phyloP scores from a whole-genome alignment of 2,797 vertebrate genomes.

The Brachyalestes nurse region DNA sequence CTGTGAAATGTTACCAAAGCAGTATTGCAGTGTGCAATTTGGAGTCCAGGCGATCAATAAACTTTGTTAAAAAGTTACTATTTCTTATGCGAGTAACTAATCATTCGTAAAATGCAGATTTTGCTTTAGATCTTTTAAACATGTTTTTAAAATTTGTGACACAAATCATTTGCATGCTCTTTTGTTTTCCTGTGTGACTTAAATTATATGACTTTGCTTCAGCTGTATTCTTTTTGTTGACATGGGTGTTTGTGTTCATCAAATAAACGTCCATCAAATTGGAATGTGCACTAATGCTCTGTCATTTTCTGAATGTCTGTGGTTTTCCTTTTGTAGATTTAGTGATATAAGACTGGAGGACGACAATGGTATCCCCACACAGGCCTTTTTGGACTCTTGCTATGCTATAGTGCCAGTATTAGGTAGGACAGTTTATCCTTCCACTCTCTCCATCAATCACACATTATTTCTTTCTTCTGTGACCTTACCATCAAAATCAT shows the following conservation, averaged over 20 bases:
- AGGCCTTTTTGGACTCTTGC: conserved; percentile 96
- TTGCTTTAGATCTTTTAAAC: not conserved
- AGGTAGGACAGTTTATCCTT: conserved; percentile 81
- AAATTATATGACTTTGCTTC: conserved; percentile 24
- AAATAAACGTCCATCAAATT: conserved; percentile 72
- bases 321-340: conserved; percentile 86
- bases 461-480: conserved; percentile 4
- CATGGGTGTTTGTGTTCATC: conserved; percentile 63
- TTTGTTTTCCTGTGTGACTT: not conserved
- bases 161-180: conserved; percentile 4
- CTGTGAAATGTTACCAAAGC: conserved; percentile 26
- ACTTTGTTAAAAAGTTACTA: not conserved
- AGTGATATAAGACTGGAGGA: conserved; percentile 95
- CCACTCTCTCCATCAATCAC: conserved; percentile 14
- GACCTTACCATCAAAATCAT: not conserved
- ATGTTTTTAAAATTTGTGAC: not conserved
- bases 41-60: not conserved
- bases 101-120: not conserved
- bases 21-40: not conserved
- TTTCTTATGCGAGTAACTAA: not conserved
- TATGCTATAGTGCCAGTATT: conserved; percentile 98
- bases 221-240: conserved; percentile 66
- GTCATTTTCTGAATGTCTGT: conserved; percentile 66
- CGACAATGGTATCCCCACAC: conserved; percentile 94
- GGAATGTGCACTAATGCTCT: conserved; percentile 63